Conservation (phyloP, 2,888 invertebrate species). For the Brachypterus glaber region DNA sequence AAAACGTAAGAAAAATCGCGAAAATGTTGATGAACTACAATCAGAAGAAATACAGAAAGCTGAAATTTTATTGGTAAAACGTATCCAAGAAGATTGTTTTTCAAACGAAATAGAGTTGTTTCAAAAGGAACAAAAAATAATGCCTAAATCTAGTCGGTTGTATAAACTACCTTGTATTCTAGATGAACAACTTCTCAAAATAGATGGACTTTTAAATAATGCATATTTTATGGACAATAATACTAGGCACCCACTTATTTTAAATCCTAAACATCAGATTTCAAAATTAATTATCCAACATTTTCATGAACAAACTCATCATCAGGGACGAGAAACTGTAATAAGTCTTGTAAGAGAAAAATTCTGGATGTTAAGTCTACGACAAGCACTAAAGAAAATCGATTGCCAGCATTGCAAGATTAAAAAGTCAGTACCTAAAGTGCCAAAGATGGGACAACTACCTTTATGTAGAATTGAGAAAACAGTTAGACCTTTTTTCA, state of each 20-base stretch:
- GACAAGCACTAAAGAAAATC: slow-evolving; percentile 10
- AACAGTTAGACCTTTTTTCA: slow-evolving; percentile 11
- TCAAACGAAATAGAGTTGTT: too few species aligned
- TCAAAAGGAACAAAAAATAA: too few species aligned
- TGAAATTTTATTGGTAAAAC: too few species aligned
- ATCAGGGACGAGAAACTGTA: slow-evolving; percentile 9
- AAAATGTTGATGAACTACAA: too few species aligned
- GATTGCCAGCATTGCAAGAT: slow-evolving; percentile 10
- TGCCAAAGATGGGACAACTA: slow-evolving; percentile 10
- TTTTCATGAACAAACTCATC: slow-evolving; percentile 11
- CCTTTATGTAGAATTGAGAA: slow-evolving; percentile 8
- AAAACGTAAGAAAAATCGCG: too few species aligned
- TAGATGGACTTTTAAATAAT: too few species aligned
- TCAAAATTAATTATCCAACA: slow-evolving; percentile 10
- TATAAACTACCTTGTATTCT: too few species aligned
- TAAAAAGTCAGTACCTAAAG: slow-evolving; percentile 6
- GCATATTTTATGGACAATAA: too few species aligned
- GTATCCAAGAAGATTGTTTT: too few species aligned
- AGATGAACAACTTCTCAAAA: too few species aligned
- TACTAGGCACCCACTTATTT: slow-evolving; percentile 1
- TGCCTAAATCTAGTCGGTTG: too few species aligned
- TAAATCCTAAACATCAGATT: slow-evolving; percentile 8
- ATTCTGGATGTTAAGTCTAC: slow-evolving; percentile 9
- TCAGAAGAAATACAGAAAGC: too few species aligned
- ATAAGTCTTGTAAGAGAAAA: slow-evolving; percentile 9